These are phyloP conservation scores for Hypomesus transpacificus DNA, from an alignment of 2,113 vertebrate genomes.

Conservation along the genomic window DNA sequence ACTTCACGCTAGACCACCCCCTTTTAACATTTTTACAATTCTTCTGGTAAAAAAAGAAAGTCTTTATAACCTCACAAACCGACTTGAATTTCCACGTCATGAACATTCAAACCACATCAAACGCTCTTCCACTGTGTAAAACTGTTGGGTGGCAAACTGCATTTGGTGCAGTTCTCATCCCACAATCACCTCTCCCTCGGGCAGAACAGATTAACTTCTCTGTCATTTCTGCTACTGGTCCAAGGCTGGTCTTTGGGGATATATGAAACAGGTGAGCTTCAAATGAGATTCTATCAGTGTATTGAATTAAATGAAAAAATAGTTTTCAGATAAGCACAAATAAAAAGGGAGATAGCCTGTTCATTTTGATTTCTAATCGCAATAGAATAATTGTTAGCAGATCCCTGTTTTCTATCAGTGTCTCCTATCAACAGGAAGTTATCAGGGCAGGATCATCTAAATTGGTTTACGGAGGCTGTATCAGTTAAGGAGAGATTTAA, in stretches of 20 bases:
- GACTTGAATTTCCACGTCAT: not conserved
- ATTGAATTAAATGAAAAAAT: no score
- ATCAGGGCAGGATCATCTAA: slow-evolving; percentile 4
- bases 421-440: slow-evolving; percentile 2
- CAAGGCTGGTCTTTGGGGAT: no score
- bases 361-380: no score
- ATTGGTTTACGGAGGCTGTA: slow-evolving; percentile 24
- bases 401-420: not conserved
- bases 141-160: slow-evolving; percentile 4
- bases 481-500: not conserved
- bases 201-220: no score
- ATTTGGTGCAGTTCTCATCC: not conserved
- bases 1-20: not conserved
- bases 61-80: not conserved
- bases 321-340: no score
- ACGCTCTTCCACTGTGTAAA: not conserved
- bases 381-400: no score
- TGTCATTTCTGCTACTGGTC: no score
- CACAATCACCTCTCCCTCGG: no score
- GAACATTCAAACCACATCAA: not conserved
- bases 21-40: not conserved
- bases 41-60: not conserved
- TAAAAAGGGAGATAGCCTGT: no score
- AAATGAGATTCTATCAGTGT: no score
- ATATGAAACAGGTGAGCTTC: no score